phyloP scores from a whole-genome alignment of 2,797 vertebrate species.

The Heliangelus exortis region DNA sequence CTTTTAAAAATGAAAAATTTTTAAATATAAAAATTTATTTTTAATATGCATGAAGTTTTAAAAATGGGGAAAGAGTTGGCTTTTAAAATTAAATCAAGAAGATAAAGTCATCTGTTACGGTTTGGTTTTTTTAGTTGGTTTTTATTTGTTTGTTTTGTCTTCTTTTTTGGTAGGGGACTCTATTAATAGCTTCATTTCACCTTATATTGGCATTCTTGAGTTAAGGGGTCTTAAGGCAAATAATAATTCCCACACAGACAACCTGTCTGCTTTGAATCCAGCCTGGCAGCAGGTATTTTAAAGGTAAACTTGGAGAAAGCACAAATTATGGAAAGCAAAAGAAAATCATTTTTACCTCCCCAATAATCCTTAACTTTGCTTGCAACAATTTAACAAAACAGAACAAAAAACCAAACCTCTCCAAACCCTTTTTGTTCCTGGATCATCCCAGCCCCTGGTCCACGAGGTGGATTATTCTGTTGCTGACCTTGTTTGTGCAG shows the following conservation, averaged over 20 bases:
- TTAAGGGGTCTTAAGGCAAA: background rate
- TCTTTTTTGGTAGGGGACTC: background rate
- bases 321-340: slow-evolving; percentile 8
- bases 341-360: background rate
- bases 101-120: background rate
- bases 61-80: background rate
- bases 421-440: background rate
- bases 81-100: background rate
- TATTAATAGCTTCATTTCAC: background rate
- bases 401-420: background rate
- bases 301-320: background rate
- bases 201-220: background rate
- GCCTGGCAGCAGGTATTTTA: background rate
- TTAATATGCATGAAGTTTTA: background rate
- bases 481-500: background rate
- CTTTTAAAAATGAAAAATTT: background rate
- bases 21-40: background rate
- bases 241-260: background rate
- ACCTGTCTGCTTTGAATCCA: background rate
- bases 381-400: background rate
- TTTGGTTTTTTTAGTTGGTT: too few relatives aligned
- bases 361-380: background rate
- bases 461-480: background rate
- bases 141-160: background rate
- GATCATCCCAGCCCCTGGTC: background rate